Base-by-base conservation (phyloP, 2,113 vertebrate genomes). In the Zosterops borbonicus region DNA sequence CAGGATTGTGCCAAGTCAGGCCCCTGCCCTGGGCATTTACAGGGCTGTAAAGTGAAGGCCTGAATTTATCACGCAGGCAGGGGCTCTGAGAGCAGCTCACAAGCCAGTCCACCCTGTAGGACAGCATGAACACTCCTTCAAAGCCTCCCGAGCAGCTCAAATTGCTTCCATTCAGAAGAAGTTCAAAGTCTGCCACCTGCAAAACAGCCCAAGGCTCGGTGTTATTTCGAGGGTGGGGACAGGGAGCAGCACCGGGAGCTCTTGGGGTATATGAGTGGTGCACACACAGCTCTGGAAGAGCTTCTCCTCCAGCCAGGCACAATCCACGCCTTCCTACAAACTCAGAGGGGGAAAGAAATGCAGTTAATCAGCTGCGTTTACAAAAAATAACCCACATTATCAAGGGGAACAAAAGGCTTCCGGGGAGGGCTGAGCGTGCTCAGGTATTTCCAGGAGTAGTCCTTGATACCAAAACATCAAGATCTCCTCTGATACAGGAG, bases 201-300 rank as follows among this genome's bases (percentile, higher is more conserved):
- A 27, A 65, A 69, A 6, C 31, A 92, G 55, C 67, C 47, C 59
- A 9, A 18, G 29, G 87, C 82, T 87, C 7, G 5, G 11, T 9
- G 13, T 37, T 23, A 6, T 14, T 42, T 7, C 37, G 8, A 8
- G 55, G 74, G 53, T 46, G 67, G 47, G 63, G 47, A 56, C 20
- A 62, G 59, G 82, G n/a, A 94, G 55, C 23, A 59, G 41, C 64
- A 53, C 5, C 6, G 49, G 69, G 14, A 93, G 6, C 70, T 82
- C 62, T 0, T 1, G 7, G 42, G 75, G 16, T 31, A 12, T 39
- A 12, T 5, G 4, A 59, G 4, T 5, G 20, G 37, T 0, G 4
- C 63, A 59, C 65, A 47, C 28, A 15, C 35, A 35, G 60, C 33
- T 85, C 71, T 23, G 12, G 21, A 14, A 9, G 28, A 39, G 73